Conservation (phyloP, 2,113 vertebrate species). For the Limanda limanda region DNA sequence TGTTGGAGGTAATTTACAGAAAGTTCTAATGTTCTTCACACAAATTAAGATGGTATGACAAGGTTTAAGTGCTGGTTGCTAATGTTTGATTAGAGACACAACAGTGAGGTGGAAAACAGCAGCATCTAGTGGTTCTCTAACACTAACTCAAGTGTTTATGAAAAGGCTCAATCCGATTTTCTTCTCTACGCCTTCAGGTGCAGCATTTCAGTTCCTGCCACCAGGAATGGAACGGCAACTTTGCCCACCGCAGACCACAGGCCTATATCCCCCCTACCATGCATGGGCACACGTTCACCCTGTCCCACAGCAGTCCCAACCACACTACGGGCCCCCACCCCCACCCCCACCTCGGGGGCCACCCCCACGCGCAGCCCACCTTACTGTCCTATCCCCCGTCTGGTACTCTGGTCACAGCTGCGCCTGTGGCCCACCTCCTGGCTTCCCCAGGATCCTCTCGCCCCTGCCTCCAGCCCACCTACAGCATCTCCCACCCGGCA, state of each 20-base stretch:
- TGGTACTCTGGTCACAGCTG: constrained; percentile 87
- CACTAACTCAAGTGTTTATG: not conserved
- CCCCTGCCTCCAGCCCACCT: constrained; percentile 90
- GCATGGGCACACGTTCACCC: constrained; percentile 89
- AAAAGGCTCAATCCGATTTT: not conserved
- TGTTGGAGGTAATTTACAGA: too few relatives aligned
- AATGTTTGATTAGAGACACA: not conserved
- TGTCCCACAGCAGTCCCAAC: constrained; percentile 93
- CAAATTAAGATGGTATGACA: not conserved
- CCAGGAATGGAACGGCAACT: constrained; percentile 97
- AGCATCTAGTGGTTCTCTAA: constrained; percentile 52
- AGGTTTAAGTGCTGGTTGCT: not conserved
- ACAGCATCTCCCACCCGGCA: constrained; percentile 87
- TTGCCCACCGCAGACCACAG: constrained; percentile 90
- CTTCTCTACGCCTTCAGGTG: constrained; percentile 80
- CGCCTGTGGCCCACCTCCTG: constrained; percentile 93
- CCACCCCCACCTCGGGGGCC: constrained; percentile 88
- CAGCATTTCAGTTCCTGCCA: constrained; percentile 91
- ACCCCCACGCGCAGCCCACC: constrained; percentile 88
- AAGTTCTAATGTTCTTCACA: constrained; percentile 2
- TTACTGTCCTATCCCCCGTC: constrained; percentile 90
- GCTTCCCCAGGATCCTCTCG: constrained; percentile 93
- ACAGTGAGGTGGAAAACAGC: constrained; percentile 18
- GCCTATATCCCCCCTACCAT: constrained; percentile 90
- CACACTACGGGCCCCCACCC: constrained; percentile 87